Percentiles rank a stretch among this genome's conserved stretches.
Conservation (phyloP, 2,888 invertebrate species). For the Galeopsomyia nigrocyanea region DNA sequence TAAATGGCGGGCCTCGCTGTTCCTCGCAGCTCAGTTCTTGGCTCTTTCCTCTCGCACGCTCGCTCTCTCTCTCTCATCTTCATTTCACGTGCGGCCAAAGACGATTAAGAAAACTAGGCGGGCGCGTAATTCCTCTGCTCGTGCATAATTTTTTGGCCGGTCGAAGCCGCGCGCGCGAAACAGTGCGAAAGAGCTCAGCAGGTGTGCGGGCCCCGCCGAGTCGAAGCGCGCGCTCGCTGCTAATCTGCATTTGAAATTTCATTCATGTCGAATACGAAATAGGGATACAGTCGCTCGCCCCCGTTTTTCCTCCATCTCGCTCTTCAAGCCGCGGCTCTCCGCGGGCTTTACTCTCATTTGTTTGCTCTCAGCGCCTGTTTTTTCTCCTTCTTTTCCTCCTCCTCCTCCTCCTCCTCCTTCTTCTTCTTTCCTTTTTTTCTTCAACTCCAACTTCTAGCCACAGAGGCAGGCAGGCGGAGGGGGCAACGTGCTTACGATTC, state of each 20-base stretch:
- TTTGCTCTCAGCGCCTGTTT: neutral
- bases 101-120: constrained; percentile 25
- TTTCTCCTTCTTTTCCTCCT: neutral
- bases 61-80: constrained; percentile 19
- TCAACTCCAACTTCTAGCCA: constrained; percentile 17
- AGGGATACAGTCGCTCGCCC: neutral
- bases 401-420: neutral
- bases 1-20: constrained; percentile 1
- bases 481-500: constrained; percentile 29
- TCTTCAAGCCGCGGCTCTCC: no score
- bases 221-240: constrained; percentile 18
- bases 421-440: constrained; percentile 24
- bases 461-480: neutral
- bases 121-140: constrained; percentile 27
- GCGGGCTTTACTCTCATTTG: no score
- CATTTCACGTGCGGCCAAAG: constrained; percentile 12
- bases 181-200: constrained; percentile 22
- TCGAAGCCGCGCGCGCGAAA: neutral
- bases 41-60: neutral
- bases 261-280: constrained; percentile 57
- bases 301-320: no score
- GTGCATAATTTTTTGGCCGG: constrained; percentile 28
- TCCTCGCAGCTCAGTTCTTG: neutral
- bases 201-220: constrained; percentile 18
- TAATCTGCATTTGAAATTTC: constrained; percentile 62